Evolutionary conservation across 2,888 invertebrate species (phyloP), one percentile per base, ranked within the genome.

Genomic region (Malthinus seriepunctatus): DNA sequence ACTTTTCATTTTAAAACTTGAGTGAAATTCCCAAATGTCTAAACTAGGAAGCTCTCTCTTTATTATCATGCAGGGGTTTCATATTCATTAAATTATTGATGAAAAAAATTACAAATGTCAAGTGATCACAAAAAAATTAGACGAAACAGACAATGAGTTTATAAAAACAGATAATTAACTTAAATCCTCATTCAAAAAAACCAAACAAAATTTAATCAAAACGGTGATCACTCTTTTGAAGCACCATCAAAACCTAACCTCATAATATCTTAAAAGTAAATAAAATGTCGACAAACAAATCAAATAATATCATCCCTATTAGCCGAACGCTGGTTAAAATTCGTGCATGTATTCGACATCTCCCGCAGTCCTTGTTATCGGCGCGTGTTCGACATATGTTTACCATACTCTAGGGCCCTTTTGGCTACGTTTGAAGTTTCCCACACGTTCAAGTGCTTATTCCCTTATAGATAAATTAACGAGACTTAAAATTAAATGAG

Each of bases 401-500:
- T 63, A 46, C 63, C 65, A 35, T 48, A 62, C 57, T 59, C 58
- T 48, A 56, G 55, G 57, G 32, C 63, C 72, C 72, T 67, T 70
- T 70, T 64, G 71, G 60, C 69, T 67, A 65, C 71, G 73, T 73
- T 73, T 73, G 69, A 67, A 71, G 69, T 73, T 74, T 74, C 74
- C 74, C 74, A 74, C 73, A 74, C 74, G 71, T 69, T 73, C 69
- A 68, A 74, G 74, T 73, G 70, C 71, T 66, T 68, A 56, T 66
- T 69, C 66, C n/a, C 67, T 66, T 64, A 63, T 65, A 68, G 67
- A 63, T 59, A 63, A 58, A 68, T 65, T 67, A 67, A 57, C 63
- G 59, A 47, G 51, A 66, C 57, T 55, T 54, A 32, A 23, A 46
- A 42, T 53, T 31, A 53, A 51, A 56, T 56, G 56, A 56, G 61